These are phyloP conservation scores for Xanthostigma xanthostigma DNA, from an alignment of 2,888 invertebrate genomes.

Conservation along the genomic window DNA sequence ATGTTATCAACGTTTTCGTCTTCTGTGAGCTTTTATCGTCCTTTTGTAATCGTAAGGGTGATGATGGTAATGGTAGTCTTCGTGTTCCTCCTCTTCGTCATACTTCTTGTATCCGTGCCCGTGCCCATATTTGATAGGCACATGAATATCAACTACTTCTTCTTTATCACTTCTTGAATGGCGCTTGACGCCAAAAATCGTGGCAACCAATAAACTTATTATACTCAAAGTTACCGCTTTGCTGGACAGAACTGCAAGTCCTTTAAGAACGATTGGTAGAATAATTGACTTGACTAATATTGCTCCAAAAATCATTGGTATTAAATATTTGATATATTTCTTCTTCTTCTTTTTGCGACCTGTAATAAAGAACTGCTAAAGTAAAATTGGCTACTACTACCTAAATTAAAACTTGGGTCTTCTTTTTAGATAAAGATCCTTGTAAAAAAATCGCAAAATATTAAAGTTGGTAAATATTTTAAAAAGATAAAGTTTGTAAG, in stretches of 20 bases:
- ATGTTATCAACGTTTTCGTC: too few relatives aligned
- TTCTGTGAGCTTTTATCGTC: too few relatives aligned
- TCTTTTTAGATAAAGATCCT: too few relatives aligned
- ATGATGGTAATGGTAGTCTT: too few relatives aligned
- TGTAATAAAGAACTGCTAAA: slow-evolving; percentile 11
- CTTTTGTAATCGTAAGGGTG: too few relatives aligned
- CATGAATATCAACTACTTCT: slow-evolving; percentile 11
- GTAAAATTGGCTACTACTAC: not conserved
- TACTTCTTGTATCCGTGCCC: too few relatives aligned
- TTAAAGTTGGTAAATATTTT: too few relatives aligned
- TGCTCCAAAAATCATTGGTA: slow-evolving; percentile 46
- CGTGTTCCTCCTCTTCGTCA: too few relatives aligned
- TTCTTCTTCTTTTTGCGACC: slow-evolving; percentile 22
- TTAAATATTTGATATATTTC: slow-evolving; percentile 36
- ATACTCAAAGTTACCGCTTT: slow-evolving; percentile 35
- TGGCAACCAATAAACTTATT: slow-evolving; percentile 27
- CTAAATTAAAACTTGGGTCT: too few relatives aligned
- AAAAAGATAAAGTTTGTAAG: too few relatives aligned
- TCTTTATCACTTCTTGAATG: slow-evolving; percentile 3
- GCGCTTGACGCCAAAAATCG: not conserved
- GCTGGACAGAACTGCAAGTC: slow-evolving; percentile 49
- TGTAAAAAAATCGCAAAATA: too few relatives aligned
- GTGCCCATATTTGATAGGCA: slow-evolving; percentile 7
- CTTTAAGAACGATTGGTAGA: slow-evolving; percentile 51
- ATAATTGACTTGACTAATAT: slow-evolving; percentile 49